Conservation (phyloP, 1,140 invertebrate species). For the Argopecten irradians region DNA sequence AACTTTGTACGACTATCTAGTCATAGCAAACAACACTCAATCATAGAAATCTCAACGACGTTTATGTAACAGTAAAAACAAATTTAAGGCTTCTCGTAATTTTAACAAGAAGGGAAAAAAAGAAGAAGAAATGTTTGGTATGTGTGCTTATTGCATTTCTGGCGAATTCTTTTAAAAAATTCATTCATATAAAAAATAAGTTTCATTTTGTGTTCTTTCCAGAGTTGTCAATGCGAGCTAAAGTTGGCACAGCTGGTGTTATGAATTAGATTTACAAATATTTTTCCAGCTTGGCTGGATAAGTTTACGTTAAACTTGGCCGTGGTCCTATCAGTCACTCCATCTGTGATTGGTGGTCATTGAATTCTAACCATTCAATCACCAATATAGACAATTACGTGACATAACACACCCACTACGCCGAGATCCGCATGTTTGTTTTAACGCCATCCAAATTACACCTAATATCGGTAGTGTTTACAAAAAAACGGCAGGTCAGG, state of each 20-base stretch:
- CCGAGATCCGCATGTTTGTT: not conserved
- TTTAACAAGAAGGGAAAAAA: not conserved
- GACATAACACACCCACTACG: not conserved
- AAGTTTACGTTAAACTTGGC: not conserved
- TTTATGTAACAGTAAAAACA: not conserved
- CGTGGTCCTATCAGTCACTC: not conserved
- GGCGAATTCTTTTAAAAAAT: not conserved
- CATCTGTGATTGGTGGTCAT: constrained; percentile 3
- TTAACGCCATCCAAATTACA: constrained; percentile 15
- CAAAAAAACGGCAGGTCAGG: not conserved
- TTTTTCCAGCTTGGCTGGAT: not conserved
- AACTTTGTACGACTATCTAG: not conserved
- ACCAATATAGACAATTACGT: not conserved
- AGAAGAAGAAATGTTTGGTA: not conserved
- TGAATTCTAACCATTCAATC: not conserved
- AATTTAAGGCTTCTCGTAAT: not conserved
- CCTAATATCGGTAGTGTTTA: not conserved
- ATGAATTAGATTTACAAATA: not conserved
- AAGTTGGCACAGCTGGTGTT: not conserved
- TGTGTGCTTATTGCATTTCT: not conserved
- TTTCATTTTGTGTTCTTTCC: not conserved
- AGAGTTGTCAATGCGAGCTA: not conserved
- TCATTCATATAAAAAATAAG: not conserved
- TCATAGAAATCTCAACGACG: not conserved
- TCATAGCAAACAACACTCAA: not conserved